Evolutionary conservation across 2,113 vertebrate species (phyloP).

Genomic region (Pipra filicauda): DNA sequence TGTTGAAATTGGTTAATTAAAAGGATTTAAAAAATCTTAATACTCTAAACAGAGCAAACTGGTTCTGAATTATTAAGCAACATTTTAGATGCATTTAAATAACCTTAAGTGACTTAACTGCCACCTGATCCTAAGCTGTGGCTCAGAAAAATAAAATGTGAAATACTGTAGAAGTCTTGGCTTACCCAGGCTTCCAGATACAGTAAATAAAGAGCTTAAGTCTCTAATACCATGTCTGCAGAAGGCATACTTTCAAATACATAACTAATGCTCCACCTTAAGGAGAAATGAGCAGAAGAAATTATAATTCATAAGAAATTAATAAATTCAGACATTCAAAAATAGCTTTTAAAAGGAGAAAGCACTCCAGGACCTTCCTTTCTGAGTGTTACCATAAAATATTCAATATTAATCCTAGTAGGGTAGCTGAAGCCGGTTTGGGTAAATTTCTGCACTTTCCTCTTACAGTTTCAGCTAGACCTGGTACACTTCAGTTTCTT

Average conservation of each 20-base stretch:
- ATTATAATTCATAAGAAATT: conserved; percentile 39
- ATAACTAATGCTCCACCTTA: conserved; percentile 40
- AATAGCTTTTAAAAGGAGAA: background rate
- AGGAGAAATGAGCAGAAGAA: conserved; percentile 8
- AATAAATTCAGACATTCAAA: background rate
- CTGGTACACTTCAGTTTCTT: background rate
- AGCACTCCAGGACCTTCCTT: background rate
- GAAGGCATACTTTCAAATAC: conserved; percentile 58
- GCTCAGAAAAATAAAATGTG: conserved; percentile 78
- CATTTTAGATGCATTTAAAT: conserved; percentile 79
- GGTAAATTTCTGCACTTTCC: background rate
- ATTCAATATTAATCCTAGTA: background rate
- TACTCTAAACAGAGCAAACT: conserved; percentile 80
- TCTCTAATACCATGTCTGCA: conserved; percentile 55
- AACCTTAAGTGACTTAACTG: conserved; percentile 81
- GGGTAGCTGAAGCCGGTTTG: background rate
- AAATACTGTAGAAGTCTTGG: conserved; percentile 76
- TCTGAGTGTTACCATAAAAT: background rate
- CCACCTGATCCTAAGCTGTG: conserved; percentile 80
- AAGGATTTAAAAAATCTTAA: conserved; percentile 79
- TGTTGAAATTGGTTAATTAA: conserved; percentile 80
- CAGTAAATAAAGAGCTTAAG: conserved; percentile 80
- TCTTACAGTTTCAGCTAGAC: background rate
- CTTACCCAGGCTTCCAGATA: conserved; percentile 74
- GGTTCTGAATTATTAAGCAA: conserved; percentile 84